Evolutionary conservation across 2,888 invertebrate genomes (phyloP).

Genomic region (Girardia tigrina): DNA sequence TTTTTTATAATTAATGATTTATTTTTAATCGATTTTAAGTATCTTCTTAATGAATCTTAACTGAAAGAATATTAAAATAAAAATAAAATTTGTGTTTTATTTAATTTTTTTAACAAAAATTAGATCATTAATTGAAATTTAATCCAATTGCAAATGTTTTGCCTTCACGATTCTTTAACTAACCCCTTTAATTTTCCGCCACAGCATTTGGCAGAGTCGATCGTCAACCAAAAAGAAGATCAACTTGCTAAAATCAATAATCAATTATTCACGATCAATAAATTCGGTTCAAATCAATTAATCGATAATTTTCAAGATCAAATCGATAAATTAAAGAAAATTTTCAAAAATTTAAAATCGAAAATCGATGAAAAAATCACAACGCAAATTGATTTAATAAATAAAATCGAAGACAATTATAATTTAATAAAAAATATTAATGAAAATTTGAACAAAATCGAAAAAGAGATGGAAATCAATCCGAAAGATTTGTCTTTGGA

Average conservation of each 20-base stretch:
- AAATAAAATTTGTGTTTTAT: too few relatives aligned
- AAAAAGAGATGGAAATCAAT: neutral
- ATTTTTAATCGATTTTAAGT: too few relatives aligned
- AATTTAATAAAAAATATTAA: neutral
- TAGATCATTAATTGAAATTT: too few relatives aligned
- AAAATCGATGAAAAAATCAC: neutral
- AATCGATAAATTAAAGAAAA: neutral
- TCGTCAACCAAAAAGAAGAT: neutral
- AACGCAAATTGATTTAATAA: neutral
- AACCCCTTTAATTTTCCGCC: neutral
- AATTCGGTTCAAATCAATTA: neutral
- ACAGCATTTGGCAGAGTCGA: neutral
- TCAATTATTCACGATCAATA: neutral
- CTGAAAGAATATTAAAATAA: too few relatives aligned
- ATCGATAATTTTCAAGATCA: neutral
- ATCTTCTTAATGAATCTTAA: too few relatives aligned
- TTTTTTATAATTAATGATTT: too few relatives aligned
- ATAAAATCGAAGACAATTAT: neutral
- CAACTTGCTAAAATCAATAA: neutral
- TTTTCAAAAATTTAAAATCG: too few relatives aligned
- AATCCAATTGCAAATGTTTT: too few relatives aligned
- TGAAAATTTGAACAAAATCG: neutral
- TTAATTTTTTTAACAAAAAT: too few relatives aligned
- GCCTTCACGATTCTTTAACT: too few relatives aligned
- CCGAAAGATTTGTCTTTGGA: neutral